Percentiles rank a stretch among this genome's conserved stretches.
Conservation (phyloP, 2,113 vertebrate species). For the Hystrix brachyura region DNA sequence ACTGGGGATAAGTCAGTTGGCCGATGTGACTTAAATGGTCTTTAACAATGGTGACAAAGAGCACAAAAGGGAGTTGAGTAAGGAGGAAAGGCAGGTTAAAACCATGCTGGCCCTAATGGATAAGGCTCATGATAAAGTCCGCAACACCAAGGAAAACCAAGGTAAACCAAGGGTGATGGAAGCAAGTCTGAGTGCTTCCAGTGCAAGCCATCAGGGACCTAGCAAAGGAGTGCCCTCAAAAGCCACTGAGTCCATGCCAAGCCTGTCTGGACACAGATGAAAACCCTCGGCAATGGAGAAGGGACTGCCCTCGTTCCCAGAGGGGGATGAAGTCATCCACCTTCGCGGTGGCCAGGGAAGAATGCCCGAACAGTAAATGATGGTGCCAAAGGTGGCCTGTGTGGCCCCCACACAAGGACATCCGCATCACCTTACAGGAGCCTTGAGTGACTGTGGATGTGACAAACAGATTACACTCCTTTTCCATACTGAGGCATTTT, state of each 20-base stretch:
- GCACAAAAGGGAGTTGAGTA: neutral
- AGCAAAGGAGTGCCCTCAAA: neutral
- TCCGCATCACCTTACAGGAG: neutral
- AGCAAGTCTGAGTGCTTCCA: neutral
- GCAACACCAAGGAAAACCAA: neutral
- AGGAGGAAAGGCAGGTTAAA: neutral
- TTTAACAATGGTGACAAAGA: neutral
- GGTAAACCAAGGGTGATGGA: neutral
- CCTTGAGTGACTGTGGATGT: neutral
- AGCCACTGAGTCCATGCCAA: neutral
- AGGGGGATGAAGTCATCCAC: neutral
- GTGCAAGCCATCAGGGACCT: neutral
- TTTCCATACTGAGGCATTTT: neutral
- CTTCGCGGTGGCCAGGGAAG: neutral
- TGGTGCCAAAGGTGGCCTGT: neutral
- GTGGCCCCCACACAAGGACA: neutral
- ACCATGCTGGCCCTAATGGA: neutral
- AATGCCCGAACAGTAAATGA: neutral
- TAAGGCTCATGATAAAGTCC: neutral
- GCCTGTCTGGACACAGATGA: neutral
- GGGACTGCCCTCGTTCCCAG: neutral
- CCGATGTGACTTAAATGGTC: neutral
- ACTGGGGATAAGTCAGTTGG: neutral
- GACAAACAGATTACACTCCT: neutral
- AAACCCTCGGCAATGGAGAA: neutral